These are phyloP conservation scores for Dicycla oo DNA, from an alignment of 2,888 invertebrate species.

Conservation along the genomic window DNA sequence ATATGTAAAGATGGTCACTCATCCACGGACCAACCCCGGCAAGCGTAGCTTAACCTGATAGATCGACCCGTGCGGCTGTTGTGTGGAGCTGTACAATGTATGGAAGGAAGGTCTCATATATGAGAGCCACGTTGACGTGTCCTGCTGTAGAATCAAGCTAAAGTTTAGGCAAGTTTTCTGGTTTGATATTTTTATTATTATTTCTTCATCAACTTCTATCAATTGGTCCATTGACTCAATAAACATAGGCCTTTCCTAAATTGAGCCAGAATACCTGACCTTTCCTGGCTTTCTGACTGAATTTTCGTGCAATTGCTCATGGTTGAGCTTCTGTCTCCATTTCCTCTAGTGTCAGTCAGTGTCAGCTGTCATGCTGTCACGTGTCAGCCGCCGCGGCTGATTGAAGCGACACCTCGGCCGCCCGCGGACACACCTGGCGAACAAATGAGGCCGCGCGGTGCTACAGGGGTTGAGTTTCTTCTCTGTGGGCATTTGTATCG, in stretches of 20 bases:
- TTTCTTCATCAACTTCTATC: background rate
- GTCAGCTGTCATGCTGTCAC: slow-evolving; percentile 81
- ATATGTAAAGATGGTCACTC: too few relatives aligned
- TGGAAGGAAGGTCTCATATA: too few relatives aligned
- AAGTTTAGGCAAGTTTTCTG: background rate
- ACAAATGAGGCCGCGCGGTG: slow-evolving; percentile 43
- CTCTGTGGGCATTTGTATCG: slow-evolving; percentile 23
- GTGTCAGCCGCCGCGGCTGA: slow-evolving; percentile 84
- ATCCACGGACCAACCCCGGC: too few relatives aligned
- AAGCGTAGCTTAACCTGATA: too few relatives aligned
- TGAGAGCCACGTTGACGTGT: too few relatives aligned
- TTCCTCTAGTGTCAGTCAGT: slow-evolving; percentile 59
- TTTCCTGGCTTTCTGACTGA: background rate
- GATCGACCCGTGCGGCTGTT: too few relatives aligned
- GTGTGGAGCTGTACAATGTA: too few relatives aligned
- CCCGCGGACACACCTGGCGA: slow-evolving; percentile 71
- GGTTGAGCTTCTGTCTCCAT: background rate
- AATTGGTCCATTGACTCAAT: background rate
- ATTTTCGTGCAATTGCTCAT: background rate
- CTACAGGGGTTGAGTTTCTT: slow-evolving; percentile 38
- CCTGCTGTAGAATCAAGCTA: background rate
- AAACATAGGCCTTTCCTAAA: background rate
- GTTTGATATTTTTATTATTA: background rate
- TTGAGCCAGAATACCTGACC: background rate
- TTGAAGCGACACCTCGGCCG: slow-evolving; percentile 80